Evolutionary conservation across 2,888 invertebrate genomes (phyloP).

Genomic region (Lacanobia wlatinum): DNA sequence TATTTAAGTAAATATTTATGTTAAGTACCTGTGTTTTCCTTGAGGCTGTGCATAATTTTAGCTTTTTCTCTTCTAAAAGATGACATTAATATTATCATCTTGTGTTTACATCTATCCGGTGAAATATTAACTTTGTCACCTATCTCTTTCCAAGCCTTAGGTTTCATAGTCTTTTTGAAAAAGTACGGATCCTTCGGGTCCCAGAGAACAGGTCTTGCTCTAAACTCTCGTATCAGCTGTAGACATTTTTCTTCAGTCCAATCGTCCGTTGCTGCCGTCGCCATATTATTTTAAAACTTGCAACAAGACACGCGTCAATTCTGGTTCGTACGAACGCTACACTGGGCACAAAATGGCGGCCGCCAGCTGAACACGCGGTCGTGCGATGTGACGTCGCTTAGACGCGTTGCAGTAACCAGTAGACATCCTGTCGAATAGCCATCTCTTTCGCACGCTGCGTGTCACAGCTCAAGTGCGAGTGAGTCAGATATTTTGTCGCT

Average conservation of each 20-base stretch:
- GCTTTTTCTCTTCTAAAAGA: slow-evolving; percentile 77
- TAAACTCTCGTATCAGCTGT: slow-evolving; percentile 73
- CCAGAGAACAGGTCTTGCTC: slow-evolving; percentile 72
- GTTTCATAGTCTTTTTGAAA: slow-evolving; percentile 71
- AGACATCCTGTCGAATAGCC: slow-evolving; percentile 8
- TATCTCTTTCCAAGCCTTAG: slow-evolving; percentile 71
- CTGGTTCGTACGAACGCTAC: slow-evolving; percentile 73
- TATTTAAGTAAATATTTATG: slow-evolving; percentile 14
- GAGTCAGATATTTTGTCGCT: slow-evolving; percentile 35
- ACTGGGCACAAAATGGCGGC: slow-evolving; percentile 74
- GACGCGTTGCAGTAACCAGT: slow-evolving; percentile 65
- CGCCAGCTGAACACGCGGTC: slow-evolving; percentile 33
- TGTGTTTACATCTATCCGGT: slow-evolving; percentile 71
- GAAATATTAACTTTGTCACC: slow-evolving; percentile 61
- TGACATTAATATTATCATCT: slow-evolving; percentile 74
- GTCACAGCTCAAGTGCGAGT: slow-evolving; percentile 28
- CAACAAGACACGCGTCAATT: slow-evolving; percentile 67
- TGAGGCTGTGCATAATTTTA: slow-evolving; percentile 66
- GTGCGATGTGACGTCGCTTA: slow-evolving; percentile 45
- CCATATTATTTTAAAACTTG: slow-evolving; percentile 65
- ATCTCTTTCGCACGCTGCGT: slow-evolving; percentile 57
- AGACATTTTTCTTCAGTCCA: slow-evolving; percentile 75
- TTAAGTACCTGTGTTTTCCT: slow-evolving; percentile 58
- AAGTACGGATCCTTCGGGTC: slow-evolving; percentile 67
- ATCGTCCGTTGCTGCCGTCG: slow-evolving; percentile 57